Conservation (phyloP, 2,797 vertebrate species). For the Schizopygopsis malacanthus region DNA sequence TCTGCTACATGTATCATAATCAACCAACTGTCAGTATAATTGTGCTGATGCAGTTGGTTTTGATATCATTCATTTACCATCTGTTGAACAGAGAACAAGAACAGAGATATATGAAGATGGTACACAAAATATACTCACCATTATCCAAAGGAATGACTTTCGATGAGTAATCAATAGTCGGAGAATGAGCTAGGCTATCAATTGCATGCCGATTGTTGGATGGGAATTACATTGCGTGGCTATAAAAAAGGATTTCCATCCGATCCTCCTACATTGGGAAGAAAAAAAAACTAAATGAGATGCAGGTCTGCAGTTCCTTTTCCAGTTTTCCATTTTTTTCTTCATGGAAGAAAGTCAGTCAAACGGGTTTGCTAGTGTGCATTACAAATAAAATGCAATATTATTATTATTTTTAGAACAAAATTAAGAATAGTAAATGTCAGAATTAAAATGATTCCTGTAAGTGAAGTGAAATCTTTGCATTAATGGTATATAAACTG, state of each 20-base stretch:
- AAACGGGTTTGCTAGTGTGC: neutral
- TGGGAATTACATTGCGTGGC: neutral
- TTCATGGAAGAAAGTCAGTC: neutral
- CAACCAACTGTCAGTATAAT: conserved; percentile 55
- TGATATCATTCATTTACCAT: conserved; percentile 59
- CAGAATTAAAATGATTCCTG: neutral
- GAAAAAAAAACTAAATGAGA: neutral
- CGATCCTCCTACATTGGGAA: neutral
- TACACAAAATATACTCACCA: conserved; percentile 17
- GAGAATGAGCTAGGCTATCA: conserved; percentile 24
- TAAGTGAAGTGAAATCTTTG: too few relatives aligned
- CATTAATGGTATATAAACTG: neutral
- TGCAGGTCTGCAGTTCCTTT: neutral
- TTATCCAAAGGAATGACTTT: conserved; percentile 49
- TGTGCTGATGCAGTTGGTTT: conserved; percentile 47
- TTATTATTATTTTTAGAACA: neutral
- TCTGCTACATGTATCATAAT: conserved; percentile 61
- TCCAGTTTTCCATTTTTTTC: neutral
- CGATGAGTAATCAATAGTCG: conserved; percentile 54
- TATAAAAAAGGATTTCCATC: neutral
- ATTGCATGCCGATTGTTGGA: neutral
- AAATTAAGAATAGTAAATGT: neutral
- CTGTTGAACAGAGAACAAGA: conserved; percentile 52
- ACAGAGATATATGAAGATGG: conserved; percentile 39
- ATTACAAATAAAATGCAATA: neutral